Conservation (phyloP, 2,888 invertebrate genomes). For the Spialia ferax region DNA sequence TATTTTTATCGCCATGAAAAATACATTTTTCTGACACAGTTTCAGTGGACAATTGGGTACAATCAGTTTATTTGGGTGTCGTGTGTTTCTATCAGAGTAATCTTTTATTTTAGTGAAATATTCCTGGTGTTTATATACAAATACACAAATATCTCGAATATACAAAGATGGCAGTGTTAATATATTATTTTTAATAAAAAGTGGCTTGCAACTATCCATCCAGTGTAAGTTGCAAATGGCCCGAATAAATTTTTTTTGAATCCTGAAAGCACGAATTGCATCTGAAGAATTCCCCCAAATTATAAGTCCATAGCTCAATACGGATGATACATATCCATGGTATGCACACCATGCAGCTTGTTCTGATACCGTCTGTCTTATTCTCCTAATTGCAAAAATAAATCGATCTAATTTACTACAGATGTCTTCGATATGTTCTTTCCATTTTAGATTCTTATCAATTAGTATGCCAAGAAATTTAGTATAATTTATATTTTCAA, state of each 20-base stretch:
- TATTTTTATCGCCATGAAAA: neutral
- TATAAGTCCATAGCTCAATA: conserved; percentile 25
- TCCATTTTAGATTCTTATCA: conserved; percentile 14
- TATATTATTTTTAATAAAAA: conserved; percentile 4
- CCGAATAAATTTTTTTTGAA: conserved; percentile 29
- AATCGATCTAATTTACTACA: conserved; percentile 13
- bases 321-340: conserved; percentile 18
- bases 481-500: conserved; percentile 2
- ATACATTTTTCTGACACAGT: neutral
- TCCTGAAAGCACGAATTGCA: neutral
- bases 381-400: conserved; percentile 11
- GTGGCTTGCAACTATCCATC: conserved; percentile 15
- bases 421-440: conserved; percentile 2
- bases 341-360: conserved; percentile 20
- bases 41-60: neutral
- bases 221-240: conserved; percentile 22
- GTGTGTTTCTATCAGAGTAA: neutral
- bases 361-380: conserved; percentile 18
- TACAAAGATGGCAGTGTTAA: conserved; percentile 8
- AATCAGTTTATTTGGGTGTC: conserved; percentile 3
- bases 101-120: conserved; percentile 1
- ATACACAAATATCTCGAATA: conserved; percentile 6
- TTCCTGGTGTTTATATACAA: neutral
- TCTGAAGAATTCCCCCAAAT: conserved; percentile 30
- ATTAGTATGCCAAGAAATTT: conserved; percentile 9